Percentiles rank a stretch among this genome's conserved stretches.
Evolutionary conservation across 2,113 vertebrate genomes (phyloP).

Genomic region (Oreocharis arfaki): DNA sequence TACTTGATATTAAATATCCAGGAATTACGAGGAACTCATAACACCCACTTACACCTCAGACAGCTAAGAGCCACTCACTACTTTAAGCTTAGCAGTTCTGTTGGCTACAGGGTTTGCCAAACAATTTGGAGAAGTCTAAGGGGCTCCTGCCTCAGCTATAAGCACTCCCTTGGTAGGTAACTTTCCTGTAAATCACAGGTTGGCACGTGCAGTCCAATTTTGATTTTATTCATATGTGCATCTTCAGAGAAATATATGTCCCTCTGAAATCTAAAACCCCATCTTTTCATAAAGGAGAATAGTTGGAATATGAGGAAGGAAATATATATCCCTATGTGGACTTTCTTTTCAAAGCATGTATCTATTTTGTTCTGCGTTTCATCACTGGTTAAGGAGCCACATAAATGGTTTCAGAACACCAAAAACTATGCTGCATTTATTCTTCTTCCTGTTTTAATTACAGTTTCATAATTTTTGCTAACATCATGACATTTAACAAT

Average conservation of each 20-base stretch:
- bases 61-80: neutral
- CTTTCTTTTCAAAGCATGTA: neutral
- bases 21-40: neutral
- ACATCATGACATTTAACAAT: neutral
- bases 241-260: neutral
- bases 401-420: neutral
- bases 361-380: neutral
- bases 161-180: neutral
- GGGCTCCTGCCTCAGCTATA: neutral
- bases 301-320: neutral
- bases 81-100: neutral
- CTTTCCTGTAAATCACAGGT: neutral
- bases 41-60: neutral
- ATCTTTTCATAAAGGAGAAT: neutral
- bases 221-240: neutral
- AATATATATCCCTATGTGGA: neutral
- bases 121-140: neutral
- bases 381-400: neutral
- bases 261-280: neutral
- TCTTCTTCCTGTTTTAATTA: neutral
- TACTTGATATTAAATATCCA: neutral
- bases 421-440: neutral
- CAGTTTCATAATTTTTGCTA: neutral
- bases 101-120: neutral
- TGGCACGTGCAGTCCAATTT: neutral